phyloP scores from a whole-genome alignment of 1,140 invertebrate genomes.

The Eriosoma lanigerum region DNA sequence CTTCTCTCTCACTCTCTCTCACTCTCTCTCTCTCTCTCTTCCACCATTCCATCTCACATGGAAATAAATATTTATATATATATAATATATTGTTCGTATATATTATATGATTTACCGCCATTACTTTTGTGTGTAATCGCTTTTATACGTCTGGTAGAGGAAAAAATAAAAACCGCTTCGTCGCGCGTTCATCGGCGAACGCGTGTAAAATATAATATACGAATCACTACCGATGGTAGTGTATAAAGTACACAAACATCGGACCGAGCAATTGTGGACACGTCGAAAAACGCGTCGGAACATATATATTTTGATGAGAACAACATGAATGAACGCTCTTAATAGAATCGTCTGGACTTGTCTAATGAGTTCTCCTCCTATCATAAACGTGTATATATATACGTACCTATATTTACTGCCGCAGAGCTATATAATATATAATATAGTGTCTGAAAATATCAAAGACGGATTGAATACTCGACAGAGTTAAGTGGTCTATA shows the following conservation, averaged over 20 bases:
- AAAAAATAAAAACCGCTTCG: not conserved
- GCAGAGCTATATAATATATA: no score
- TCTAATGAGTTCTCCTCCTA: slow-evolving; percentile 27
- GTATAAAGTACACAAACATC: no score
- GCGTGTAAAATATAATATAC: slow-evolving; percentile 23
- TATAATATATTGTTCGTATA: slow-evolving; percentile 30
- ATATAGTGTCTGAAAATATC: slow-evolving; percentile 28
- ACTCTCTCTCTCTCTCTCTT: not conserved
- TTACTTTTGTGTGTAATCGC: slow-evolving; percentile 34
- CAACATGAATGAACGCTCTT: slow-evolving; percentile 34
- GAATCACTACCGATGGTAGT: not conserved
- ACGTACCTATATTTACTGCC: no score
- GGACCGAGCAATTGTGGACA: slow-evolving; percentile 17
- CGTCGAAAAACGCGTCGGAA: slow-evolving; percentile 12
- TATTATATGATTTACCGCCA: slow-evolving; percentile 42
- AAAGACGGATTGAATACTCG: slow-evolving; percentile 8
- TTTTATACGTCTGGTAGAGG: slow-evolving; percentile 7
- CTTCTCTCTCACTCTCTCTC: not conserved
- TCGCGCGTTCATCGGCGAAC: not conserved
- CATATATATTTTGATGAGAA: slow-evolving; percentile 16
- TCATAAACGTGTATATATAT: no score
- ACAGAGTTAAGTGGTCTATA: slow-evolving; percentile 36
- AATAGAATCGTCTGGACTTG: slow-evolving; percentile 44
- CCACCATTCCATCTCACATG: slow-evolving; percentile 27
- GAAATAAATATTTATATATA: slow-evolving; percentile 22